Evolutionary conservation across 2,888 invertebrate genomes (phyloP), one percentile per base, ranked within the genome.

Genomic region (Temnothorax rugatulus): DNA sequence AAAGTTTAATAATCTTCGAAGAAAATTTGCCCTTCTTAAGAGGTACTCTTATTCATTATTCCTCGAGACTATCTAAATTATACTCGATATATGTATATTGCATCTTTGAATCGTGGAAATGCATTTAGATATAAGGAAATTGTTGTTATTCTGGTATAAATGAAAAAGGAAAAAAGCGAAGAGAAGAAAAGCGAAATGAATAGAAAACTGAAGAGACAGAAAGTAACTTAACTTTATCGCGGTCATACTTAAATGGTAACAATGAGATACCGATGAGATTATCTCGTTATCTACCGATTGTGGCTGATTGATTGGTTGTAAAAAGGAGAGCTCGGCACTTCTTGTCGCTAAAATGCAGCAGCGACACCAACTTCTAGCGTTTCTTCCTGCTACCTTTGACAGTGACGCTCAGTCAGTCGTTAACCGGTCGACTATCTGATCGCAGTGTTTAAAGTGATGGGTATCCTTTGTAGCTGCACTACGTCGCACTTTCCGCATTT

Each of bases 331-430:
- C 9, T 64, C 38, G 29, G 29, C 29, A 29, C 4, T 34, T 64
- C 41, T 61, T 61, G 8, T 25, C 9, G n/a, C 21, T 64, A 64
- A 41, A 64, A 13, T 21, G 68, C 47, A 68, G 34, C 29, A 68
- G 47, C 68, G 68, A 68, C 68, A 47, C 18, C 47, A 68, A 18
- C 21, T 15, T 47, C 68, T 41, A 41, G 38, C 9, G 47, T 68
- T 47, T 50, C 15, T 68, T 47, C 21, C n/a, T 13, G 18, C 25
- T n/a, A 29, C 13, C 47, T 25, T 68, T 29, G 18, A 44, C 11
- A 13, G 13, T 44, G 4, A 25, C 25, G 21, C 9, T 64, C 4
- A 9, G 9, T 50, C 50, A 50, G 68, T 68, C 5, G 50, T 50
- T 29, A 47, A 18, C 2, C 29, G 18, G 18, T 29, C 29, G 3